phyloP scores from a whole-genome alignment of 2,113 vertebrate species.

The Silurus meridionalis region DNA sequence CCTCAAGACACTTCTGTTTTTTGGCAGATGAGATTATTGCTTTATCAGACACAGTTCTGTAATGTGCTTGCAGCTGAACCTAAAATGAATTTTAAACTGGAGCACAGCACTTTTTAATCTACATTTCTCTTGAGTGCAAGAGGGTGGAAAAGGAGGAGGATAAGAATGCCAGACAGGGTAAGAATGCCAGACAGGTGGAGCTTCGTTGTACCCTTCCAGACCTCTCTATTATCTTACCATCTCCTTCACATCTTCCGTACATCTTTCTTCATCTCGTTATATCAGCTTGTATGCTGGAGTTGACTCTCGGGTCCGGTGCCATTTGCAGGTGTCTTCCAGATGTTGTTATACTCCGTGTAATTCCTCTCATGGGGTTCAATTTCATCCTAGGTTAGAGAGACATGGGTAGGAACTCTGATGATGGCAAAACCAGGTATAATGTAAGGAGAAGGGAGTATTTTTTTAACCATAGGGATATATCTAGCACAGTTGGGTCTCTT shows the following conservation, averaged over 20 bases:
- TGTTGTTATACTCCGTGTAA: slow-evolving; percentile 46
- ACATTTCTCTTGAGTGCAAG: slow-evolving; percentile 21
- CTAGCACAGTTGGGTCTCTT: neutral
- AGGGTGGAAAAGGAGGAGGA: slow-evolving; percentile 19
- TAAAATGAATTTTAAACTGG: slow-evolving; percentile 40
- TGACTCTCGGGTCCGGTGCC: slow-evolving; percentile 41
- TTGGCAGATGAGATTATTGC: neutral
- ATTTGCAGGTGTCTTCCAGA: slow-evolving; percentile 57
- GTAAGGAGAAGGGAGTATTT: neutral
- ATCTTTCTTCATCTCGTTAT: slow-evolving; percentile 15
- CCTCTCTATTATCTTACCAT: slow-evolving; percentile 25
- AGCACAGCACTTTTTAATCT: slow-evolving; percentile 13
- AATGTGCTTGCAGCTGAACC: slow-evolving; percentile 18
- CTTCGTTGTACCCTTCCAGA: neutral
- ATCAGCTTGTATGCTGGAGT: slow-evolving; percentile 14
- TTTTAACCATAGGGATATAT: neutral
- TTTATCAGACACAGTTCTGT: slow-evolving; percentile 10
- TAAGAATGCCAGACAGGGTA: slow-evolving; percentile 4
- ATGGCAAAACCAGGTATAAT: slow-evolving; percentile 16
- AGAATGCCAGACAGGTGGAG: slow-evolving; percentile 30
- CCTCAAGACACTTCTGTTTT: neutral
- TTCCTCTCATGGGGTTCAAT: slow-evolving; percentile 41
- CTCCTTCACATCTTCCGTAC: slow-evolving; percentile 25
- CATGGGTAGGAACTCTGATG: slow-evolving; percentile 4
- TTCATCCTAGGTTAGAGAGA: slow-evolving; percentile 22